Percentiles rank a stretch among this genome's conserved stretches.
Conservation (phyloP, 2,797 vertebrate genomes). For the Syngnathus rostellatus region DNA sequence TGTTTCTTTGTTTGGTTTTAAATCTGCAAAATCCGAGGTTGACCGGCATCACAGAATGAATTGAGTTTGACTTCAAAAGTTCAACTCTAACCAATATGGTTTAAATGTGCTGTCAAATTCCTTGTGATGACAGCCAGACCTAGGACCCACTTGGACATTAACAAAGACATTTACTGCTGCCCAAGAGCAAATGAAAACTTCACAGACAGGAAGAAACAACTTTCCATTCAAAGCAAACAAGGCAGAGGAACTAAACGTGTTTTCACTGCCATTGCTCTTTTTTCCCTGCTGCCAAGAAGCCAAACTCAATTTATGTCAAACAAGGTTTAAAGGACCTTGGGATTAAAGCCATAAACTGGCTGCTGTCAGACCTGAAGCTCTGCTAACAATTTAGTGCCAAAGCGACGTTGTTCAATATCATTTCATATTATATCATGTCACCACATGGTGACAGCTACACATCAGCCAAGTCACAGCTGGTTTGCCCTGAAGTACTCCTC, state of each 20-base stretch:
- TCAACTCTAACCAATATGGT: neutral
- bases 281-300: constrained; percentile 74
- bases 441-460: constrained; percentile 84
- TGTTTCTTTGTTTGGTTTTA: too few species aligned
- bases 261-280: constrained; percentile 65
- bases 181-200: constrained; percentile 39
- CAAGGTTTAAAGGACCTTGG: constrained; percentile 98
- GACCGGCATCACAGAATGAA: too few species aligned
- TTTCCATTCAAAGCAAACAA: constrained; percentile 84
- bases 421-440: constrained; percentile 99
- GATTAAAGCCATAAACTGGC: constrained; percentile 98
- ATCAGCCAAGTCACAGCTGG: constrained; percentile 94
- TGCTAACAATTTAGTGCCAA: constrained; percentile 99
- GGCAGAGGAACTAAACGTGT: constrained; percentile 79
- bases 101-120: constrained; percentile 3
- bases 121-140: too few species aligned
- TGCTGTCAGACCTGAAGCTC: constrained; percentile 96
- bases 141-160: constrained; percentile 27
- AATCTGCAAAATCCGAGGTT: too few species aligned
- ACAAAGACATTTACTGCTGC: constrained; percentile 38
- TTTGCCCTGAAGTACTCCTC: constrained; percentile 96
- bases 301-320: constrained; percentile 99
- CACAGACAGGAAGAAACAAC: constrained; percentile 67
- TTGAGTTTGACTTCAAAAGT: neutral
- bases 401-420: constrained; percentile 97